Base-by-base conservation (phyloP, 2,113 vertebrate genomes). In the Anarrhichthys ocellatus region DNA sequence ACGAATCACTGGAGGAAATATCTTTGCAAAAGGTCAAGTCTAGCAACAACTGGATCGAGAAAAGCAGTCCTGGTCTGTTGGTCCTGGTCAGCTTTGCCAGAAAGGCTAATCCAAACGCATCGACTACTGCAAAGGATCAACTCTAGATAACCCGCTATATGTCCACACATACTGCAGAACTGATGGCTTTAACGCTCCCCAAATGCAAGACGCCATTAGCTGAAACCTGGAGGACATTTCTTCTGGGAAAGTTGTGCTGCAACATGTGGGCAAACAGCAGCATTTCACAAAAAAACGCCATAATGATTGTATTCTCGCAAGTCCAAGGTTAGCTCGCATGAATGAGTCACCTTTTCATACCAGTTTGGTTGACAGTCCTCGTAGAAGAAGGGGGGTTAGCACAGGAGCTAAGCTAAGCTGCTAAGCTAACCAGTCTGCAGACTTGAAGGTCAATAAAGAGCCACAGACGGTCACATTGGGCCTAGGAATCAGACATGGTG, bases 361-460 rank as follows among this genome's bases (percentile, higher is more conserved):
- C 3, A 1, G n/a, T 64, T 34, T 22, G 14, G 20, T 8, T 46
- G 18, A 5, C 17, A 44, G 64, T 71, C 83, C 87, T 64, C 11
- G 34, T 5, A 8, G 3, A n/a, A 0, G 10, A 1, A 6, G 3
- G 32, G 29, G 46, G 9, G 24, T 3, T 29, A 59, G 56, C 32
- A 38, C 24, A 11, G 50, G 32, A 27, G 84, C 76, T 83, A 66
- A 44, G 66, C 84, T 84, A 83, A 68, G 64, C 17, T 20, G 84
- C 85, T 92, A 91, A 81, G 90, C 91, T 93, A 92, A 82, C 66
- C 62, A 84, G 54, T 2, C 66, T 42, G 52, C 69, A 76, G 78
- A 64, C 74, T n/a, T 94, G 92, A 94, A 94, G 93, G 92, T 94
- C 92, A 94, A 58, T 82, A 90, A 86, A 46, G 65, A 79, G 27